Evolutionary conservation across 2,113 vertebrate genomes (phyloP), one percentile per base, ranked within the genome.

Genomic region (Plestiodon gilberti): DNA sequence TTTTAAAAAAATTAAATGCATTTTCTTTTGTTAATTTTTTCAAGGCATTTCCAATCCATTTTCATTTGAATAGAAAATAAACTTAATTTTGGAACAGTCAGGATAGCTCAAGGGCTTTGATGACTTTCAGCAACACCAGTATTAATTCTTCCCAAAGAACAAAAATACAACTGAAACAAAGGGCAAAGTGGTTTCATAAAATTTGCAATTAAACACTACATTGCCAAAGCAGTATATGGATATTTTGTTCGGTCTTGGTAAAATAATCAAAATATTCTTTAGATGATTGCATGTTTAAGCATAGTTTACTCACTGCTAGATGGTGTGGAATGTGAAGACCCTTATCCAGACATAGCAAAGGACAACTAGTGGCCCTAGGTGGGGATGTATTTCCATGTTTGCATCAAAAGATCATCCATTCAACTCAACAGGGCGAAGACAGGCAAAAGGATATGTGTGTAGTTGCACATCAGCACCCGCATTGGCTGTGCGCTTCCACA

Each of bases 41-140:
- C 83, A 57, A 59, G 38, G 81, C 74, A 62, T 79, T 90, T 74
- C 86, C 84, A 86, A 92, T 82, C 75, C 28, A 85, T 86, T 94
- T 89, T 89, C 73, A 84, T 40, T 71, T 52, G 13, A 91, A 67
- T 30, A 77, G 59, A 84, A 89, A 91, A 87, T 2, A 64, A 9
- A 89, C 84, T 74, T 90, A 35, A 6, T 75, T 82, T 77, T 77
- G 1, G 7, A 89, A 88, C 74, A 90, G 71, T 90, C 81, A 81
- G 2, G 57, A 84, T 84, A 91, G 87, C 87, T 75, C 52, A 85
- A 89, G 79, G 89, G 82, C 38, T 38, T 9, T 11, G 22, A 38
- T 57, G 88, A 40, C 40, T 55, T 85, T 89, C 83, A 74, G 40
- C 13, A 83, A 17, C 23, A 74, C 1, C 81, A 17, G 83, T 87